phyloP scores from a whole-genome alignment of 2,113 vertebrate species.

The Caranx melampygus region DNA sequence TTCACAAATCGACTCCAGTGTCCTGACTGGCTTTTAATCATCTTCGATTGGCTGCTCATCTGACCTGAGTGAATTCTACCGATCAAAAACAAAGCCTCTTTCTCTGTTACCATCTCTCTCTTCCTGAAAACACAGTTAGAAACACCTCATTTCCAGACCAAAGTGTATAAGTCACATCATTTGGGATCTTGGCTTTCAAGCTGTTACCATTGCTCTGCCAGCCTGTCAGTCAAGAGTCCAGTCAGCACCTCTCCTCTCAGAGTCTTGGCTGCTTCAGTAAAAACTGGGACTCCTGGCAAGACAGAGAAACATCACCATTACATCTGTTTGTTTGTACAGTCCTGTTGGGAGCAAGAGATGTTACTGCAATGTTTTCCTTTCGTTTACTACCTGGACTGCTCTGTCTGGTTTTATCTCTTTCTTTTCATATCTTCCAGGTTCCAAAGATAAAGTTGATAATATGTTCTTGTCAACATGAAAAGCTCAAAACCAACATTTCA shows the following conservation, averaged over 20 bases:
- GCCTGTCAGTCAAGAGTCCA: slow-evolving; percentile 86
- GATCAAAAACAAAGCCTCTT: background rate
- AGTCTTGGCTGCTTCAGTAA: slow-evolving; percentile 83
- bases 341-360: background rate
- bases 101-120: background rate
- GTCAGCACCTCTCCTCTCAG: slow-evolving; percentile 85
- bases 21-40: background rate
- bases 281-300: slow-evolving; percentile 80
- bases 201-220: slow-evolving; percentile 79
- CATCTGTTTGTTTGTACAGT: background rate
- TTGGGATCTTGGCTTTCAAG: slow-evolving; percentile 5
- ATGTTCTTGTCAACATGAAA: too few relatives aligned
- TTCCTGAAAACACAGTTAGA: background rate
- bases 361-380: too few relatives aligned
- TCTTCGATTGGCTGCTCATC: background rate
- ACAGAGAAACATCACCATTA: slow-evolving; percentile 4
- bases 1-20: background rate
- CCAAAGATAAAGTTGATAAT: too few relatives aligned
- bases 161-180: background rate
- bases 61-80: background rate
- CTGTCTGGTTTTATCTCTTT: too few relatives aligned
- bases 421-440: too few relatives aligned
- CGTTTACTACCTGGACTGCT: too few relatives aligned
- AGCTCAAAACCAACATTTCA: too few relatives aligned
- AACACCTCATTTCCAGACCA: background rate